Conservation (phyloP, 2,797 vertebrate species). For the Chaetodon trifasciatus region DNA sequence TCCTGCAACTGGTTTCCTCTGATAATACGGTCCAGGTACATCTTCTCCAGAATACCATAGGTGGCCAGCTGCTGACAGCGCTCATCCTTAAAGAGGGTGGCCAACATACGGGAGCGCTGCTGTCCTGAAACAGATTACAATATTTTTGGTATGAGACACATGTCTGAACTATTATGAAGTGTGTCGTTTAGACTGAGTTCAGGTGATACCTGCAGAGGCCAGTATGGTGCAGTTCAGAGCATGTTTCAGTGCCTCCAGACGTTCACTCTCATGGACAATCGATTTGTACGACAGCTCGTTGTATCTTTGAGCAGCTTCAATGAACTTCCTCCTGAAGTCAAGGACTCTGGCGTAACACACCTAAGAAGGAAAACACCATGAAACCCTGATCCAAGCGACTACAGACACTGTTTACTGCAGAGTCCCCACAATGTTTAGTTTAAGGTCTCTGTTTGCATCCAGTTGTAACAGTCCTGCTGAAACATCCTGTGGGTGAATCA, state of each 20-base stretch:
- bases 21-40: conserved; percentile 99
- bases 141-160: background rate
- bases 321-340: conserved; percentile 98
- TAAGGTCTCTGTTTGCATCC: background rate
- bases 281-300: conserved; percentile 98
- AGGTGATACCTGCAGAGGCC: conserved; percentile 95
- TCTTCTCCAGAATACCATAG: conserved; percentile 98
- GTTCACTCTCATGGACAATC: conserved; percentile 96
- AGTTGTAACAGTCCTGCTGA: background rate
- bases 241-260: conserved; percentile 97
- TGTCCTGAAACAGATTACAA: conserved; percentile 86
- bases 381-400: background rate
- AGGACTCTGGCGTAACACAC: conserved; percentile 98
- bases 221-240: conserved; percentile 98
- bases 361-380: conserved; percentile 71
- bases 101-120: conserved; percentile 98
- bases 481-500: background rate
- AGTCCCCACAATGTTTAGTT: background rate
- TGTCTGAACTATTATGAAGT: background rate
- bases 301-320: conserved; percentile 97
- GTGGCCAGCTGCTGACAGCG: conserved; percentile 98
- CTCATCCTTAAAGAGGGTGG: conserved; percentile 99
- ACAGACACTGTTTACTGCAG: background rate
- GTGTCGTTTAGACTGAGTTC: background rate
- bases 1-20: conserved; percentile 97